These are phyloP conservation scores for Fragum sueziense DNA, from an alignment of 2,888 invertebrate species.

Conservation along the genomic window DNA sequence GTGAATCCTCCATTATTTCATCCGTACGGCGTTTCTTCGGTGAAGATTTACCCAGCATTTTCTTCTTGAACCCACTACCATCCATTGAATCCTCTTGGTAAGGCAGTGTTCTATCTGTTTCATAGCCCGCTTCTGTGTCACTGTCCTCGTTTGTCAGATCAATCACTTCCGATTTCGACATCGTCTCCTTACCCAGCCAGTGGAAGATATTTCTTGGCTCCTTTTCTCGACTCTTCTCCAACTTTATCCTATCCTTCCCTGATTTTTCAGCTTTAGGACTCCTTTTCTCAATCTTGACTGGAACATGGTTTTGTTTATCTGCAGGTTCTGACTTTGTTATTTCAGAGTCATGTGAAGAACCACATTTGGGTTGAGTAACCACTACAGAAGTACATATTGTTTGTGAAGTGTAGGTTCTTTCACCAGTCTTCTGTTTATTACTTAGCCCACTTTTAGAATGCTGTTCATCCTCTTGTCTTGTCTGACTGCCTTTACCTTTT, in stretches of 20 bases:
- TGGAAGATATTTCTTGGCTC: conserved; percentile 7
- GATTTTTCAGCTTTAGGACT: no score
- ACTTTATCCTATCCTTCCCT: neutral
- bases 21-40: no score
- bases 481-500: no score
- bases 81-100: conserved; percentile 7
- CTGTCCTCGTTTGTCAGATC: neutral
- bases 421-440: neutral
- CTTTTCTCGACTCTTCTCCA: neutral
- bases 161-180: neutral
- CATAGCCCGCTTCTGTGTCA: neutral
- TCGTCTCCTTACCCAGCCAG: neutral
- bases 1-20: no score
- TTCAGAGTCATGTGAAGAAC: no score
- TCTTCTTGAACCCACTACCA: neutral
- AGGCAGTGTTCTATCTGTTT: neutral
- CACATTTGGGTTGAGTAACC: no score
- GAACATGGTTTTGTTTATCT: no score
- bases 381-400: no score
- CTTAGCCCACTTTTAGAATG: neutral
- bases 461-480: neutral
- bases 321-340: no score
- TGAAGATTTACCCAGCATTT: no score
- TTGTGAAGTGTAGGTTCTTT: no score
- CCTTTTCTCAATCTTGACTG: no score